Base-by-base conservation (phyloP, 64 coral and sea anemone genomes). In the Astreopora myriophthalma region DNA sequence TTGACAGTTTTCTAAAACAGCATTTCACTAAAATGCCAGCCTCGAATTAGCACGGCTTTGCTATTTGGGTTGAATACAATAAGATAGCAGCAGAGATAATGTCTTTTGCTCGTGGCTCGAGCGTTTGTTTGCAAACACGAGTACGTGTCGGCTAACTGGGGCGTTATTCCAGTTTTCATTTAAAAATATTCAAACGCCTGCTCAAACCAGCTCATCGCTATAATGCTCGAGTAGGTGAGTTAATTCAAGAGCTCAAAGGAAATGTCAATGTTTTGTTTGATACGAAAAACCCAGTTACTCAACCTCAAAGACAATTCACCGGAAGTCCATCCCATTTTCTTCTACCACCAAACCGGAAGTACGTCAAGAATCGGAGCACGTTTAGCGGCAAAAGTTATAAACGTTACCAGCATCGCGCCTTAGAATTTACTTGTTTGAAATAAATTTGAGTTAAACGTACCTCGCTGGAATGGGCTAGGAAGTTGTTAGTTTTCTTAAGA, bases 391-490 rank as follows among this genome's bases (percentile, higher is more conserved):
- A 73, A n/a, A 23, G 17, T 11, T 8, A 22, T 38, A 83, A 37
- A 83, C 8, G 0, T 27, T 11, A 30, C 20, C 14, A 27, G 17
- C 34, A 27, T 83, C 19, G 61, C 19, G 33, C 33, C 28, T 19
- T 14, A n/a, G 17, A n/a, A 83, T 83, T 83, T 83, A 55, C 57
- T 63, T 40, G 55, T 64, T 61, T 61, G 22, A 63, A 82, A 82
- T n/a, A 82, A 37, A 64, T 13, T 57, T 11, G 29, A 39, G 46
- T 32, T 29, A 60, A 5, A 60, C 17, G 8, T 40, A 34, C 16
- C 13, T 25, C 28, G 6, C 68, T 14, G 30, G 0, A 71, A 34
- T 16, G 6, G 3, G 34, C 20, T 71, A 17, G 14, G 17, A n/a
- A 40, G 20, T 33, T 8, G 20, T 25, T 34, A 19, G 7, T 60